Evolutionary conservation across 2,797 vertebrate genomes (phyloP), one percentile per base, ranked within the genome.

Genomic region (Cynopterus sphinx): DNA sequence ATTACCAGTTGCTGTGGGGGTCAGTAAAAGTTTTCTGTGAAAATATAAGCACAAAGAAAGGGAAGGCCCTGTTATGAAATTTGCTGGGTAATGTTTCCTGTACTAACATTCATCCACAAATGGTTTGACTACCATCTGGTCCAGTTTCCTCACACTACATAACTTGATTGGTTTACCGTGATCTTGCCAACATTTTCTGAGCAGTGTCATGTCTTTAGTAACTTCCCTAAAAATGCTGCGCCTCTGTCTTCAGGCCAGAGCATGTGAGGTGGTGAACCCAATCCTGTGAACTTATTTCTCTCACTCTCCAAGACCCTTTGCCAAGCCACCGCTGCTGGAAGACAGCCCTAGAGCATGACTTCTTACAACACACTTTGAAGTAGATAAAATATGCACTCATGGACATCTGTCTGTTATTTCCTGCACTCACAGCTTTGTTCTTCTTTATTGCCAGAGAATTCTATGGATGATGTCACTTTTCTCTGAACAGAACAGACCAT

Each of bases 321-420:
- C 81, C 93, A 94, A 96, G 87, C 68, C 87, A 43, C 89, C 39
- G 74, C 87, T 94, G 94, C 96, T 86, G 96, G 94, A 91, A 98
- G 96, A 93, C 97, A 85, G 96, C 96, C 95, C 82, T 53, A 71
- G 88, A 96, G 92, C 79, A 87, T 87, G 97, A 79, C 90, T 98
- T 98, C 96, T 98, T 96, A 65, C 90, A 96, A 67, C 81, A 91
- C 91, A 85, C 98, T 98, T 98, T 59, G 83, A 98, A 98, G 98
- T 97, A 97, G 98, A 98, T 98, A 97, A 98, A 98, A 98, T 98
- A 98, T 98, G 97, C 95, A 57, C 97, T 97, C 96, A 90, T 96
- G 98, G 98, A 98, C 98, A 98, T 98, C 98, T 98, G 98, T 98
- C 98, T 98, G 98, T 98, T 98, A 98, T 98, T 98, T 98, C 98